phyloP scores from a whole-genome alignment of 2,888 invertebrate species.

The Chymomyza procnemis region DNA sequence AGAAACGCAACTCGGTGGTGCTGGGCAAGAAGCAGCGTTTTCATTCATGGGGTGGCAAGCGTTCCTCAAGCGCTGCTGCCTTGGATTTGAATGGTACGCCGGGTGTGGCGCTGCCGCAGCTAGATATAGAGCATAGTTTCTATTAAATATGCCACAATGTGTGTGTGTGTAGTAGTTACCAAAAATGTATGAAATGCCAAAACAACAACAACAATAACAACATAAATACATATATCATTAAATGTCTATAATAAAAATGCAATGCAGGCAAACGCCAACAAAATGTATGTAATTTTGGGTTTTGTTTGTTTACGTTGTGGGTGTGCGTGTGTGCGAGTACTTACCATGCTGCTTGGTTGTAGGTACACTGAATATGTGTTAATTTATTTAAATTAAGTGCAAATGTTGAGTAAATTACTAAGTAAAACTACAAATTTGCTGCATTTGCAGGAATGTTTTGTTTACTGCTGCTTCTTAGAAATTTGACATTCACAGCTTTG shows the following conservation, averaged over 20 bases:
- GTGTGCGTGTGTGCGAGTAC: neutral
- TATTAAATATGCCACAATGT: constrained; percentile 6
- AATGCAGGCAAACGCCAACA: neutral
- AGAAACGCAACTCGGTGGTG: constrained; percentile 75
- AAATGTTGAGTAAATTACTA: neutral
- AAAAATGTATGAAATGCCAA: constrained; percentile 60
- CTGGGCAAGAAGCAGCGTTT: constrained; percentile 78
- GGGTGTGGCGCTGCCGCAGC: constrained; percentile 16
- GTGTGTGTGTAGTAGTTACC: constrained; percentile 19
- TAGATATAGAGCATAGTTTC: constrained; percentile 19
- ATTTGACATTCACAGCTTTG: neutral
- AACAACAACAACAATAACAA: constrained; percentile 9
- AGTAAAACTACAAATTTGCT: neutral
- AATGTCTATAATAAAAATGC: constrained; percentile 47
- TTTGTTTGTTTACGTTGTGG: neutral
- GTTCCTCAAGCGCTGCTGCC: constrained; percentile 38
- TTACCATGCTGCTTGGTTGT: neutral
- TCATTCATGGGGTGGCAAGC: constrained; percentile 79
- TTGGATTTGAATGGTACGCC: constrained; percentile 18
- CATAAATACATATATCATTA: constrained; percentile 30
- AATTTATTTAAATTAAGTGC: neutral
- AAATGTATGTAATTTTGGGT: neutral
- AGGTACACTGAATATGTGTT: neutral
- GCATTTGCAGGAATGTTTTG: neutral
- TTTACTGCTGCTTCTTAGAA: neutral